A percentile compares a stretch with the other conserved stretches of the same genome.
These are phyloP conservation scores for Calycopis cecrops DNA, from an alignment of 1,140 invertebrate genomes.

Conservation along the genomic window DNA sequence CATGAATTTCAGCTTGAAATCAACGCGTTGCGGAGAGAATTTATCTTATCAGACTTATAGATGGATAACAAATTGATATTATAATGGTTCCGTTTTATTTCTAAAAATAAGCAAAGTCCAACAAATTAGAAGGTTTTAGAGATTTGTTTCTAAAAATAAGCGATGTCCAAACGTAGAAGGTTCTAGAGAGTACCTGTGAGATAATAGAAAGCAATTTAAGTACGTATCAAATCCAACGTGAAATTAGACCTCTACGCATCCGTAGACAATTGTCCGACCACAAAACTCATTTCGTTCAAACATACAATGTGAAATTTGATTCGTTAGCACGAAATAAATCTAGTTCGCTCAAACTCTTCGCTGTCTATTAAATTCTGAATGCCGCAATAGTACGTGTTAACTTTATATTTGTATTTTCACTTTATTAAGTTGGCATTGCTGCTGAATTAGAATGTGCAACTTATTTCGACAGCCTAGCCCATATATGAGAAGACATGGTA, in stretches of 20 bases:
- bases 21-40: no score
- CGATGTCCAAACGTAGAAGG: background rate
- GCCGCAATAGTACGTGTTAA: constrained; percentile 19
- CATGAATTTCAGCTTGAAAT: no score
- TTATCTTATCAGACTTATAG: no score
- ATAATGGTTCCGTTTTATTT: no score
- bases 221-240: constrained; percentile 46
- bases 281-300: constrained; percentile 61
- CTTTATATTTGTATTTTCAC: constrained; percentile 11
- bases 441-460: no score
- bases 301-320: constrained; percentile 55
- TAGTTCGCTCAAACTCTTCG: constrained; percentile 32
- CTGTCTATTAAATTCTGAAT: constrained; percentile 27
- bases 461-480: no score
- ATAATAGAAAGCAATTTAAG: background rate
- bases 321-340: constrained; percentile 38
- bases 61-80: no score
- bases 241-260: constrained; percentile 47
- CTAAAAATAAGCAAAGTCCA: no score
- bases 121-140: background rate
- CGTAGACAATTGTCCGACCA: constrained; percentile 58
- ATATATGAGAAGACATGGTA: no score
- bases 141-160: no score
- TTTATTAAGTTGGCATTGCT: background rate
- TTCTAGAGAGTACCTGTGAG: background rate